These are phyloP conservation scores for Oplegnathus fasciatus DNA, from an alignment of 2,113 vertebrate genomes.

Conservation along the genomic window DNA sequence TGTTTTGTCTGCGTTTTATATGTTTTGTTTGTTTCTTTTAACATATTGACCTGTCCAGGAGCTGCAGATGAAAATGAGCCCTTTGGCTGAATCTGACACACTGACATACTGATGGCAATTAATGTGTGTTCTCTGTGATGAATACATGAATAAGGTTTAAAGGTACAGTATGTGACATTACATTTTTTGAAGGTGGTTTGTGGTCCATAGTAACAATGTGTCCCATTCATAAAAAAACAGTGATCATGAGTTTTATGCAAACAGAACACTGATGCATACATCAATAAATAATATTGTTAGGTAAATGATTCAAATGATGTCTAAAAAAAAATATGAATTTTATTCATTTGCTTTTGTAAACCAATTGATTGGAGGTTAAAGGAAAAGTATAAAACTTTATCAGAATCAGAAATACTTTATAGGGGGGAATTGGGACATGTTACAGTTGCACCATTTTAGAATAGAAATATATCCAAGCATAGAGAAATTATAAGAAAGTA, in stretches of 20 bases:
- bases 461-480: too few relatives aligned
- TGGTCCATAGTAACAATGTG: too few relatives aligned
- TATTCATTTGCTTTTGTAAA: background rate
- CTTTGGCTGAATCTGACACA: background rate
- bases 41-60: background rate
- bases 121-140: too few relatives aligned
- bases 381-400: background rate
- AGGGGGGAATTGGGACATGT: too few relatives aligned
- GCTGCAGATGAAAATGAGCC: background rate
- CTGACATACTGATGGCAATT: background rate
- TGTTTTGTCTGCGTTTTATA: background rate
- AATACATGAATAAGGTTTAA: background rate
- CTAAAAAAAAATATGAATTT: too few relatives aligned
- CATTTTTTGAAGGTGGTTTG: background rate
- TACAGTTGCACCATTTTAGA: too few relatives aligned
- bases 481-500: too few relatives aligned
- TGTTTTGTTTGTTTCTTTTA: background rate
- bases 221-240: background rate
- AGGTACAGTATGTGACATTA: background rate
- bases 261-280: background rate
- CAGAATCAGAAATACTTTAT: too few relatives aligned
- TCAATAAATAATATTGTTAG: background rate
- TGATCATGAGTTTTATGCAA: background rate
- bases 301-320: background rate
- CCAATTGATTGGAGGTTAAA: background rate